Conservation (phyloP, 2,797 vertebrate species). For the Coccyzus lansbergi region DNA sequence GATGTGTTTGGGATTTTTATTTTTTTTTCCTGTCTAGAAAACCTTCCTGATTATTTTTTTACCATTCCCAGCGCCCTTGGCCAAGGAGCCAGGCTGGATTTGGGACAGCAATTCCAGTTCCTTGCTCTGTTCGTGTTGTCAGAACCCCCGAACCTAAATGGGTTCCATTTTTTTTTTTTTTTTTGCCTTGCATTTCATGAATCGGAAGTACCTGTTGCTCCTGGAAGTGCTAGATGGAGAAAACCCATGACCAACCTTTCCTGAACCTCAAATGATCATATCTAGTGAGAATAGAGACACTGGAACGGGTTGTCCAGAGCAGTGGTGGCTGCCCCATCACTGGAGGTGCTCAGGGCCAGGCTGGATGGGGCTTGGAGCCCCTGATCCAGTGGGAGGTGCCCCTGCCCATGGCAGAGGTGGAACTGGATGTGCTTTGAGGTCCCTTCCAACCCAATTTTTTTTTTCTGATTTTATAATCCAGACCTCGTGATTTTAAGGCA, state of each 20-base stretch:
- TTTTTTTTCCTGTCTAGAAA: constrained; percentile 66
- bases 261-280: constrained; percentile 59
- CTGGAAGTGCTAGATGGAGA: neutral
- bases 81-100: neutral
- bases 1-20: constrained; percentile 59
- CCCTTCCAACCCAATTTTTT: too few species aligned
- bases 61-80: constrained; percentile 30
- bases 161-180: rapidly evolving
- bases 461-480: too few species aligned
- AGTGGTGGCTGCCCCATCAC: too few species aligned
- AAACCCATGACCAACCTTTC: constrained; percentile 9
- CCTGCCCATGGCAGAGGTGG: too few species aligned
- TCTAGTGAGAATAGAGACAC: constrained; percentile 75
- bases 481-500: constrained; percentile 69
- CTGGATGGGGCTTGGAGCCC: too few species aligned
- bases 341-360: too few species aligned
- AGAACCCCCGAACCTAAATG: neutral
- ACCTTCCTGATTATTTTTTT: constrained; percentile 66
- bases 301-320: too few species aligned
- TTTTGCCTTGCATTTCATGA: neutral
- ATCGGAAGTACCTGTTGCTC: constrained; percentile 74
- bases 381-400: too few species aligned
- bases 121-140: neutral
- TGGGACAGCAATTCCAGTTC: neutral
- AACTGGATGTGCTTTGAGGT: too few species aligned